Conservation (phyloP, 2,888 invertebrate genomes). For the Prenolepis imparis region DNA sequence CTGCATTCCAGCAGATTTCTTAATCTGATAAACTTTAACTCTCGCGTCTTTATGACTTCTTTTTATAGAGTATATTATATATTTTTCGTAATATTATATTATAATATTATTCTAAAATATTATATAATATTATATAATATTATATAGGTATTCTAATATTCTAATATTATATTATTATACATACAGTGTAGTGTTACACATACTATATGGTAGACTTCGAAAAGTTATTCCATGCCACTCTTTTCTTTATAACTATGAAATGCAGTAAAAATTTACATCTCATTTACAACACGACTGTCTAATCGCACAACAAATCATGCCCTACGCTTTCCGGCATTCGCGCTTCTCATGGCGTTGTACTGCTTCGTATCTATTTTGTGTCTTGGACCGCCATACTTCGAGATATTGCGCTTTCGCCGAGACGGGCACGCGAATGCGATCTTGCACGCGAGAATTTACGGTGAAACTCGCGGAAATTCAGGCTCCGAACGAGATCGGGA, state of each 20-base stretch:
- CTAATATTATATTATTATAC: neutral
- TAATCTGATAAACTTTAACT: neutral
- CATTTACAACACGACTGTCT: neutral
- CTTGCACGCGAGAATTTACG: constrained; percentile 24
- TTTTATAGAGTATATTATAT: neutral
- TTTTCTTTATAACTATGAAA: neutral
- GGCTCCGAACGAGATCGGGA: neutral
- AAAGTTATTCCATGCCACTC: neutral
- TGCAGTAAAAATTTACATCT: neutral
- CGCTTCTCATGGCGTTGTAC: neutral
- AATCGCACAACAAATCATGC: neutral
- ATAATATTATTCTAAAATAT: neutral
- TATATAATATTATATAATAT: too few relatives aligned
- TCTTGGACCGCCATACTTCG: constrained; percentile 17
- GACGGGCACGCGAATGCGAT: constrained; percentile 34
- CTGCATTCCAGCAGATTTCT: neutral
- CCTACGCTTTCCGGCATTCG: neutral
- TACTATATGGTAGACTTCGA: neutral
- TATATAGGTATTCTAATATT: too few relatives aligned
- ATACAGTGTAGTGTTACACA: neutral
- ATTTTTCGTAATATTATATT: neutral
- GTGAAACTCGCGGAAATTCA: constrained; percentile 50
- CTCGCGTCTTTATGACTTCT: neutral
- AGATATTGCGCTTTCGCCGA: constrained; percentile 34
- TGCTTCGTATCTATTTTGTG: neutral